Conservation (phyloP, 2,113 vertebrate genomes). For the Gobiocypris rarus region DNA sequence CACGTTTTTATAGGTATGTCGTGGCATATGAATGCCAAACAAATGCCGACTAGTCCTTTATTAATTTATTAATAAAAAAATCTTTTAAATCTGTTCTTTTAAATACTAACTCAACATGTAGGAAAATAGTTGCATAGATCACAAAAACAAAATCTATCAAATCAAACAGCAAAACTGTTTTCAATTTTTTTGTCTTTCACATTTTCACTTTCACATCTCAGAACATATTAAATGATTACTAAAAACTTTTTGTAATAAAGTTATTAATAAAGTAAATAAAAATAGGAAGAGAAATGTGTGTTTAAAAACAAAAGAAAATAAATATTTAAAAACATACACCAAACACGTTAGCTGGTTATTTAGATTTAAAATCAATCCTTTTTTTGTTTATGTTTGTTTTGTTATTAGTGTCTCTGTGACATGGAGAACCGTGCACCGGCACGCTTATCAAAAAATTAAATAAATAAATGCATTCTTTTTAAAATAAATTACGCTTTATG, state of each 20-base stretch:
- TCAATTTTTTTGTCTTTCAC: background rate
- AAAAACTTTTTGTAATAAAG: background rate
- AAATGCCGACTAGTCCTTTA: background rate
- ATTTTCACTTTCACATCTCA: no score
- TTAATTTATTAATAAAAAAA: background rate
- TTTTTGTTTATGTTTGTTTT: background rate
- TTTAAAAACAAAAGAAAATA: background rate
- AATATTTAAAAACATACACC: background rate
- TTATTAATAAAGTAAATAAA: background rate
- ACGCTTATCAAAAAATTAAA: background rate
- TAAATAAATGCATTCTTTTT: background rate
- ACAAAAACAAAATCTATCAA: background rate
- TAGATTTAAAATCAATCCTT: conserved; percentile 4
- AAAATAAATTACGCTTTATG: background rate
- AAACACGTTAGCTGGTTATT: background rate
- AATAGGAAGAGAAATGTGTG: background rate
- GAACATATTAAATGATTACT: background rate
- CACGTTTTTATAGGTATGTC: background rate
- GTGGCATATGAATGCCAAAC: background rate
- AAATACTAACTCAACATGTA: background rate
- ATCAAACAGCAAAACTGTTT: background rate
- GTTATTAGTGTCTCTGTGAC: background rate
- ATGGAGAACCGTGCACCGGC: background rate
- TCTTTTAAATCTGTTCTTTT: background rate
- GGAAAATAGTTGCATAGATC: background rate